Conservation (phyloP, 2,797 vertebrate species). For the Enteromius unitaeniatus region DNA sequence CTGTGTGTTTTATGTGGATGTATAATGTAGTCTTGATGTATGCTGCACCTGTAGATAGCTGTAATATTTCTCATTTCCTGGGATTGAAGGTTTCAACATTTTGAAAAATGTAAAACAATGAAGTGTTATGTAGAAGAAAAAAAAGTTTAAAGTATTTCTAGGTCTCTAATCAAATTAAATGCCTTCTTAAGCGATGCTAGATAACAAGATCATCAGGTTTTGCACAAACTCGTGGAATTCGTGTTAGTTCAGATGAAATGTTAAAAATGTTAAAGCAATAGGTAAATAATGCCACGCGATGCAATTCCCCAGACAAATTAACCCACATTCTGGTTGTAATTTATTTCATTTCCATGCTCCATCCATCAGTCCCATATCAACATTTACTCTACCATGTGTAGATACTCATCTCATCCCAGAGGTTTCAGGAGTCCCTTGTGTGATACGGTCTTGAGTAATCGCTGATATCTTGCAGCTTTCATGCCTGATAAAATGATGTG, state of each 20-base stretch:
- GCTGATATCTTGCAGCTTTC: not conserved
- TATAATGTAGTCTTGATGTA: not conserved
- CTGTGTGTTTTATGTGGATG: no score
- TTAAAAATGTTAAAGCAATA: not conserved
- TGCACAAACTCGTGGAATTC: not conserved
- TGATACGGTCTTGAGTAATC: not conserved
- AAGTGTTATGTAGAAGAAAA: not conserved
- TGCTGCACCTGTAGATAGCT: not conserved
- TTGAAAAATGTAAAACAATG: not conserved
- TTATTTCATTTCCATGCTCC: slow-evolving; percentile 7
- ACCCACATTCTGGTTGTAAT: slow-evolving; percentile 34
- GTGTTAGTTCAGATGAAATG: not conserved
- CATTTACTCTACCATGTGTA: slow-evolving; percentile 23
- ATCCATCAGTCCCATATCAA: slow-evolving; percentile 31
- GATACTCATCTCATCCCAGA: slow-evolving; percentile 29
- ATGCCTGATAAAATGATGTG: slow-evolving; percentile 13
- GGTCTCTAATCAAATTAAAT: slow-evolving; percentile 5
- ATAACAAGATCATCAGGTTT: slow-evolving; percentile 13
- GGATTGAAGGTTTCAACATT: not conserved
- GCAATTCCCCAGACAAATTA: not conserved
- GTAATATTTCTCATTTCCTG: not conserved
- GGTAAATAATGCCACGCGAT: not conserved
- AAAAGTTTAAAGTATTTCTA: not conserved
- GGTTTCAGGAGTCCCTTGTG: not conserved
- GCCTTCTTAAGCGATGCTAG: not conserved